Evolutionary conservation across 2,113 vertebrate species (phyloP).

Genomic region (Cyphomyrus discorhynchus): DNA sequence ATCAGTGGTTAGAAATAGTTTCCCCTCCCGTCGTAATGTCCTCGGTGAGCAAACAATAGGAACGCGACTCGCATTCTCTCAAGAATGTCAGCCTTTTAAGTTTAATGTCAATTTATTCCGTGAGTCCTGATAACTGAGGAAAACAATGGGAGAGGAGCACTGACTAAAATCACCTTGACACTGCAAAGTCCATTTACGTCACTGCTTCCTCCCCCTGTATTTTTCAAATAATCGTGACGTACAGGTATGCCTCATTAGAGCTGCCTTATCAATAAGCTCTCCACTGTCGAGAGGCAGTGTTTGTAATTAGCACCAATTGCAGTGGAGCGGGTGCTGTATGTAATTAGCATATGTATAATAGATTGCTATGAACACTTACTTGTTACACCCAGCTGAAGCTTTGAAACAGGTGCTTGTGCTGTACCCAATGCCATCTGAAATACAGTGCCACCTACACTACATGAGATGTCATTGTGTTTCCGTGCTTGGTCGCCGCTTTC

Average conservation of each 20-base stretch:
- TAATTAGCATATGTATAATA: conserved; percentile 13
- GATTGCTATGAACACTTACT: background rate
- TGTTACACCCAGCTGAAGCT: background rate
- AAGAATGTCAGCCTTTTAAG: background rate
- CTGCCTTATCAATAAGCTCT: background rate
- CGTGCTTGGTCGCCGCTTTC: background rate
- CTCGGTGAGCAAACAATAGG: background rate
- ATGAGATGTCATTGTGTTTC: background rate
- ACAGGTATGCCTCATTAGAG: background rate
- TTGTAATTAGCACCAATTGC: background rate
- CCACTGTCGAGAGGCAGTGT: background rate
- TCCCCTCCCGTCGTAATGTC: background rate
- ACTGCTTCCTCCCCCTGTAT: background rate
- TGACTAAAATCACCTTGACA: background rate
- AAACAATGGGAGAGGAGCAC: background rate
- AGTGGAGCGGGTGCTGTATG: background rate
- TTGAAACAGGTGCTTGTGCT: conserved; percentile 9
- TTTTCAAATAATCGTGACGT: background rate
- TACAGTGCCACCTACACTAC: background rate
- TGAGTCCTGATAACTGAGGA: background rate
- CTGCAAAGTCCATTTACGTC: background rate
- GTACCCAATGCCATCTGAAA: background rate
- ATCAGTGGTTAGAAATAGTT: background rate
- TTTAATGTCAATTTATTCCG: conserved; percentile 21
- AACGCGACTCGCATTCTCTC: background rate